phyloP scores from a whole-genome alignment of 2,113 vertebrate species.

The Pachypanchax playfairii region DNA sequence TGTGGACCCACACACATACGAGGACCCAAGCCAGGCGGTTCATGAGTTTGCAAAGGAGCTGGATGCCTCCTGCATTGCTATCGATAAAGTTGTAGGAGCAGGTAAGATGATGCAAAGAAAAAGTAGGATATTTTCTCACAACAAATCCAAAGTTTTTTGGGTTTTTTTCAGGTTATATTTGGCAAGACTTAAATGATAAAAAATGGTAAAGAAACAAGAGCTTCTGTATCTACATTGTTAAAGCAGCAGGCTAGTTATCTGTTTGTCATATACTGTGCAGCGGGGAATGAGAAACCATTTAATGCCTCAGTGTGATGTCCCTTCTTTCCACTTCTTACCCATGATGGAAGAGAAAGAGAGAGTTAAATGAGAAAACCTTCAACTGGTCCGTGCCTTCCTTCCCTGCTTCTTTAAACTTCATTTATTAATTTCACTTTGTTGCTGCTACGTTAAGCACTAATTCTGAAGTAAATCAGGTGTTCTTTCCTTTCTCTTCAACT shows the following conservation, averaged over 20 bases:
- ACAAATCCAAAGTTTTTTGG: not conserved
- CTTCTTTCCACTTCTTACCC: constrained; percentile 30
- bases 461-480: constrained; percentile 29
- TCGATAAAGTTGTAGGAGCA: constrained; percentile 86
- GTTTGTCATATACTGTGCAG: constrained; percentile 53
- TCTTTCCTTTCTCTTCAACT: constrained; percentile 9
- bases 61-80: constrained; percentile 84
- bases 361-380: constrained; percentile 26
- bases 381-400: constrained; percentile 25
- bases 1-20: constrained; percentile 84
- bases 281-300: constrained; percentile 61
- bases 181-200: constrained; percentile 33
- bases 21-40: constrained; percentile 85
- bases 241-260: constrained; percentile 44
- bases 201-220: not conserved
- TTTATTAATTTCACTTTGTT: constrained; percentile 4
- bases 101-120: constrained; percentile 60
- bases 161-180: too few relatives aligned
- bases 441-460: not conserved
- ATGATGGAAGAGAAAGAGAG: constrained; percentile 17
- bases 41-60: constrained; percentile 85
- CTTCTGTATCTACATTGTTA: constrained; percentile 34
- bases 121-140: not conserved
- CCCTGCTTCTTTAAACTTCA: not conserved
- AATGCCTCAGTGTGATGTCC: constrained; percentile 55